Conservation (phyloP, 2,797 vertebrate species). For the Spatula versicolor region DNA sequence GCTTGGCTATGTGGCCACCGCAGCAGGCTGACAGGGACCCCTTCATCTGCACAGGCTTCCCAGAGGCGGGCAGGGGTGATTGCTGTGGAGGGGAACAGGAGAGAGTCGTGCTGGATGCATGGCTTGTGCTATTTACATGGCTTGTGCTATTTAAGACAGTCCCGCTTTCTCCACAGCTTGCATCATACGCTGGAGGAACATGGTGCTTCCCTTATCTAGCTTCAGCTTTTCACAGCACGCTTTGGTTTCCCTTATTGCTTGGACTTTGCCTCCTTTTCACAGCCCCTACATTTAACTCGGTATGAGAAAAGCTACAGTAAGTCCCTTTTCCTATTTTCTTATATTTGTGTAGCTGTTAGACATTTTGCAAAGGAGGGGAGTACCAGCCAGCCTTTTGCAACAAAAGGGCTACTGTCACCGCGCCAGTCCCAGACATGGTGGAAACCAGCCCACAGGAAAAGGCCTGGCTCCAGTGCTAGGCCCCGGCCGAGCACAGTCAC, state of each 20-base stretch:
- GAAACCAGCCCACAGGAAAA: conserved; percentile 96
- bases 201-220: conserved; percentile 39
- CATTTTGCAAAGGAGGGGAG: conserved; percentile 84
- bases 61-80: not conserved
- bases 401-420: conserved; percentile 95
- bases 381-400: conserved; percentile 88
- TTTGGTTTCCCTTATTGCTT: conserved; percentile 13
- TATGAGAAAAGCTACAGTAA: conserved; percentile 81
- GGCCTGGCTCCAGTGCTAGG: conserved; percentile 89
- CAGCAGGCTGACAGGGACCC: accelerated
- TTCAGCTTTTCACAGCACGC: not conserved
- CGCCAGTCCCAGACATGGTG: conserved; percentile 96
- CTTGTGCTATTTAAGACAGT: not conserved
- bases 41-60: not conserved
- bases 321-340: conserved; percentile 93
- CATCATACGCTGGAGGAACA: not conserved
- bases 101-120: not conserved
- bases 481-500: conserved; percentile 91
- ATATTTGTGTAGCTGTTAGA: conserved; percentile 95
- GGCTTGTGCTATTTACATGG: too few relatives aligned
- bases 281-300: conserved; percentile 59
- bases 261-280: conserved; percentile 59
- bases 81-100: not conserved
- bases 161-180: not conserved
- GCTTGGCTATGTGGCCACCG: accelerated